Percentiles rank a stretch among this genome's conserved stretches.
Conservation (phyloP, 2,888 invertebrate species). For the Epinotia demarniana region DNA sequence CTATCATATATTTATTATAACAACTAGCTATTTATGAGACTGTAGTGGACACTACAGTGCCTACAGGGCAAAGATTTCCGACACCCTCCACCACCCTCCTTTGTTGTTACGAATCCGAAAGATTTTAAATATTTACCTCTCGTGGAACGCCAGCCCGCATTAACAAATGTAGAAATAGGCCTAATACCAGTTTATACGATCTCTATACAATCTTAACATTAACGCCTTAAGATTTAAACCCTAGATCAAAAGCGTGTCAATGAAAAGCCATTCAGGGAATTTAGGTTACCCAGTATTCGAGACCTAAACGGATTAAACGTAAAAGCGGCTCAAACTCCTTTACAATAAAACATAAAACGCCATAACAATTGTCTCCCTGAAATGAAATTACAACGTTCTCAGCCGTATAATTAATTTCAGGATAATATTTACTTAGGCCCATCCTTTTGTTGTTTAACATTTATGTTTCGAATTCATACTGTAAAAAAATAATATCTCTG, state of each 20-base stretch:
- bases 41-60: no score
- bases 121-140: no score
- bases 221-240: background rate
- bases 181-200: no score
- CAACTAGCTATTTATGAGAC: no score
- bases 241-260: background rate
- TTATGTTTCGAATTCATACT: background rate
- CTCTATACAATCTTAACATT: background rate
- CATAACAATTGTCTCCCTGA: background rate
- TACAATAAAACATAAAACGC: slow-evolving; percentile 8
- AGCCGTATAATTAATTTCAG: slow-evolving; percentile 26
- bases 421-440: slow-evolving; percentile 28
- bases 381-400: slow-evolving; percentile 14
- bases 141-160: no score
- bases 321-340: background rate
- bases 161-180: no score
- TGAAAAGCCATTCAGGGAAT: background rate
- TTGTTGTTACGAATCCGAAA: no score
- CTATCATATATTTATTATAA: no score
- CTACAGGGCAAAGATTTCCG: no score
- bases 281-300: background rate
- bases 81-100: no score
- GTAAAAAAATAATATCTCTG: background rate
- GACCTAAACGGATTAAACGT: background rate
- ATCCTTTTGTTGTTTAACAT: slow-evolving; percentile 3